Percentiles rank a stretch among this genome's conserved stretches.
Conservation (phyloP, 2,797 vertebrate species). For the Dendrocincla fuliginosa region DNA sequence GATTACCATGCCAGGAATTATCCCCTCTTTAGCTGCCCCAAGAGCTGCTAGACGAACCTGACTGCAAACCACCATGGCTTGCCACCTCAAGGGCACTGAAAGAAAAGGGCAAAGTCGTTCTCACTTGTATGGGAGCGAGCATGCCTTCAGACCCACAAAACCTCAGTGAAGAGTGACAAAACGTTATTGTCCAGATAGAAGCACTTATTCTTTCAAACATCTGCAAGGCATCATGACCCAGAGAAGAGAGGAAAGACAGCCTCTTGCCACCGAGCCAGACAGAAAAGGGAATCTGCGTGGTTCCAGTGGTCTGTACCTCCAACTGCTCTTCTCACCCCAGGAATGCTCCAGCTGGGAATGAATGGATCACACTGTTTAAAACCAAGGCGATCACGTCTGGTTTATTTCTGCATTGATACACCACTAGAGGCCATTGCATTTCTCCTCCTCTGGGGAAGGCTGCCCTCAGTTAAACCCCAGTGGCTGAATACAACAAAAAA, state of each 20-base stretch:
- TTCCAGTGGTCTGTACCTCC: not conserved
- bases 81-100: not conserved
- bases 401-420: not conserved
- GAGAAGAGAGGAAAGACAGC: not conserved
- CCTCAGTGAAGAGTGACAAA: not conserved
- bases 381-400: fast-evolving
- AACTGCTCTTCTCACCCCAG: not conserved
- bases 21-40: not conserved
- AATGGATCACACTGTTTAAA: fast-evolving
- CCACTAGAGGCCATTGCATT: not conserved
- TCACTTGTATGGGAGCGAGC: not conserved
- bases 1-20: fast-evolving
- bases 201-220: not conserved
- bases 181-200: not conserved
- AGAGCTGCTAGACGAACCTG: not conserved
- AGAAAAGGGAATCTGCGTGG: not conserved
- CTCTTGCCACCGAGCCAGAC: not conserved
- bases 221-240: not conserved
- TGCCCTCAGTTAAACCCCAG: not conserved
- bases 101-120: not conserved
- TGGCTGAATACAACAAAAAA: not conserved
- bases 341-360: not conserved
- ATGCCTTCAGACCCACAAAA: not conserved
- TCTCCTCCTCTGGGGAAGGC: not conserved
- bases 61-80: not conserved